Evolutionary conservation across 2,888 invertebrate genomes (phyloP).

Genomic region (Hirtodrosophila trivittata): DNA sequence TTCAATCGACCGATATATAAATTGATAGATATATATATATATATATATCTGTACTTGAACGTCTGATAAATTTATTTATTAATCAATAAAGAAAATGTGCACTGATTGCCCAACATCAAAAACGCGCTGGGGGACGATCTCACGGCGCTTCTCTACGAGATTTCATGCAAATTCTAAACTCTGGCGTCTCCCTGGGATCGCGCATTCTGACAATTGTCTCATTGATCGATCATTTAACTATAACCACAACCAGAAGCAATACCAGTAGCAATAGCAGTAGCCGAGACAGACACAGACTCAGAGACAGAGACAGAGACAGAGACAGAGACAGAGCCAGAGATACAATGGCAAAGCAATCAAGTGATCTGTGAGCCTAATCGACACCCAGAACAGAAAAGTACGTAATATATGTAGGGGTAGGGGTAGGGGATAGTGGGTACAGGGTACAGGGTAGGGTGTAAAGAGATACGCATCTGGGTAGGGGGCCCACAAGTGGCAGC

Average conservation of each 20-base stretch:
- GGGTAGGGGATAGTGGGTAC: neutral
- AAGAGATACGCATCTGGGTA: slow-evolving; percentile 4
- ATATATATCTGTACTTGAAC: slow-evolving; percentile 48
- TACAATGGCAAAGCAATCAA: slow-evolving; percentile 64
- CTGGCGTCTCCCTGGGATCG: slow-evolving; percentile 31
- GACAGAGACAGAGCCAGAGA: neutral
- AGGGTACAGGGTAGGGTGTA: neutral
- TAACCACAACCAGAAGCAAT: slow-evolving; percentile 49
- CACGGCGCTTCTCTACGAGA: slow-evolving; percentile 35
- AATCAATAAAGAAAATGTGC: slow-evolving; percentile 41
- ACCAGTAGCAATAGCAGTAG: too few relatives aligned
- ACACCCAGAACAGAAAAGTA: slow-evolving; percentile 60
- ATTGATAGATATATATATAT: slow-evolving; percentile 27
- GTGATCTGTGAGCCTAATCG: slow-evolving; percentile 78
- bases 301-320: neutral
- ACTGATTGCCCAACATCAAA: slow-evolving; percentile 54
- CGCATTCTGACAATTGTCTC: slow-evolving; percentile 69
- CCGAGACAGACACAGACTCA: neutral
- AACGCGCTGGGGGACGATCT: slow-evolving; percentile 17
- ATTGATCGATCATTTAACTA: slow-evolving; percentile 82
- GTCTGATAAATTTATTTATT: slow-evolving; percentile 49
- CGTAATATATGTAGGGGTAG: too few relatives aligned
- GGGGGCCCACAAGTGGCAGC: slow-evolving; percentile 70
- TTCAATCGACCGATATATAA: slow-evolving; percentile 43
- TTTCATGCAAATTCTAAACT: slow-evolving; percentile 71